These are phyloP conservation scores for Dipodomys merriami DNA, from an alignment of 2,113 vertebrate species.

Conservation along the genomic window DNA sequence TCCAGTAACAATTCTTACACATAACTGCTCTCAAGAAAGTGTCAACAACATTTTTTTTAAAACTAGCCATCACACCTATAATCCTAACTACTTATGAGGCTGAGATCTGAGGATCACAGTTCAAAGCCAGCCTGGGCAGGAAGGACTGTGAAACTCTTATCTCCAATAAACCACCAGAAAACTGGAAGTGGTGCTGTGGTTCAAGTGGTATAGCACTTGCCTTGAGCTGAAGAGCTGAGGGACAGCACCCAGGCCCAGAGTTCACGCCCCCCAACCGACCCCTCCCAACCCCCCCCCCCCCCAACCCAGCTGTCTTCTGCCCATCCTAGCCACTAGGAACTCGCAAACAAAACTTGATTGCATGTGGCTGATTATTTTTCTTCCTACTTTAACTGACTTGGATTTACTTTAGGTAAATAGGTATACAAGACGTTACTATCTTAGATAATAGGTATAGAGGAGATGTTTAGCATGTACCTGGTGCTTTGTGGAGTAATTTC, in stretches of 20 bases:
- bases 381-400: neutral
- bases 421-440: neutral
- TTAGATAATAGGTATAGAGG: neutral
- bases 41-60: neutral
- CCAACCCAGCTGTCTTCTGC: neutral
- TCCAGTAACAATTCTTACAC: neutral
- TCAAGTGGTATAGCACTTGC: too few relatives aligned
- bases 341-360: constrained; percentile 14
- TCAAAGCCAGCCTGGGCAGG: too few relatives aligned
- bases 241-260: too few relatives aligned
- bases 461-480: neutral
- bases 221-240: too few relatives aligned
- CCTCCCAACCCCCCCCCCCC: too few relatives aligned
- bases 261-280: too few relatives aligned
- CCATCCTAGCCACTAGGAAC: neutral
- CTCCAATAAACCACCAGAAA: too few relatives aligned
- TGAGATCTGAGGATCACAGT: too few relatives aligned
- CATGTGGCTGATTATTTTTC: neutral
- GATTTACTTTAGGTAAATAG: neutral
- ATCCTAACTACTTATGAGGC: too few relatives aligned
- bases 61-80: neutral
- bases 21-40: neutral
- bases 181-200: too few relatives aligned
- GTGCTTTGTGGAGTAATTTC: neutral
- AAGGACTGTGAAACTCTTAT: too few relatives aligned